Percentiles rank a stretch among this genome's conserved stretches.
phyloP scores from a whole-genome alignment of 2,888 invertebrate species.

The Lasius fuliginosus region DNA sequence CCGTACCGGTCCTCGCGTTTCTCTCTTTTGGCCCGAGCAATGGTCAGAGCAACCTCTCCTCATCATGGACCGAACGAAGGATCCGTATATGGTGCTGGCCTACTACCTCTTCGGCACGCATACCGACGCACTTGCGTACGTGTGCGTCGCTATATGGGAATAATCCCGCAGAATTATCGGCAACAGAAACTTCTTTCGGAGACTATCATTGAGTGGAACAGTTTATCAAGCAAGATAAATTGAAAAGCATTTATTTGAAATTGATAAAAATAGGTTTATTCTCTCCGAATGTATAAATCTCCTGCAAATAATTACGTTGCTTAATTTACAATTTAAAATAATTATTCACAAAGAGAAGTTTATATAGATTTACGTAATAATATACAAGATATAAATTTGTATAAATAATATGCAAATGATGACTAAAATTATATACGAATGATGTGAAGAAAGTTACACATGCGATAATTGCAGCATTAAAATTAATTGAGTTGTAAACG shows the following conservation, averaged over 20 bases:
- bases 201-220: conserved; percentile 1
- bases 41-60: conserved; percentile 62
- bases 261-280: neutral
- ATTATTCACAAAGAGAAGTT: neutral
- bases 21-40: conserved; percentile 62
- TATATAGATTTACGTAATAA: neutral
- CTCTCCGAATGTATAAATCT: neutral
- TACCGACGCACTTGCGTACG: conserved; percentile 19
- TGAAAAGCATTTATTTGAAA: neutral
- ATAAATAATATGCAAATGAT: neutral
- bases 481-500: neutral
- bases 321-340: neutral
- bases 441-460: neutral
- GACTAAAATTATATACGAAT: neutral
- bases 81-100: conserved; percentile 80
- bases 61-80: conserved; percentile 59
- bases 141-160: conserved; percentile 40
- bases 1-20: conserved; percentile 55
- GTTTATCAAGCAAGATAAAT: neutral
- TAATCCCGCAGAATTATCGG: conserved; percentile 5
- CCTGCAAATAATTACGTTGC: neutral
- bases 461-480: neutral
- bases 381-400: neutral
- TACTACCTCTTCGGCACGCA: conserved; percentile 71
- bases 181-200: conserved; percentile 24